Base-by-base conservation (phyloP, 2,888 invertebrate genomes). In the Leptopilina myrica region DNA sequence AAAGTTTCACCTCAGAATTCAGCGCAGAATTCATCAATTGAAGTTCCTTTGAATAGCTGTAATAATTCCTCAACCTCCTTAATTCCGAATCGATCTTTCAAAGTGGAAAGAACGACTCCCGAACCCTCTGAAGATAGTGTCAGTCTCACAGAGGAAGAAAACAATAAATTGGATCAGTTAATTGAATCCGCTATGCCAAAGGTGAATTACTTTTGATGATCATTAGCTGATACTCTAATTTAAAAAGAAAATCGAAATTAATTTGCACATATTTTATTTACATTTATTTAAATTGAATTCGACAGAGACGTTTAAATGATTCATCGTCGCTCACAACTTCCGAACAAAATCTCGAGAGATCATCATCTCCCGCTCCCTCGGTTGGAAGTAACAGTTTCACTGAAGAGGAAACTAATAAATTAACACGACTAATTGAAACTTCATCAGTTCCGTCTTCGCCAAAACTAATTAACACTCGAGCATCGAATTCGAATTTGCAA, bases 141-240 rank as follows among this genome's bases (percentile, higher is more conserved):
- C 78, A 94, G 94, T 86, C 87, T 94, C 80, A 91, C 92, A 0
- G 90, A 89, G 26, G 92, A 92, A 56, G 94, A 94, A 84, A 93
- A 94, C 6, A 94, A 95, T 84, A 92, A 95, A 82, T 90, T 96
- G 0, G 94, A 95, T 59, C 94, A 95, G 88, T 95, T 94, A 84
- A 95, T 95, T 84, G 93, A 94, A 86, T 94, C 94, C 20, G 95
- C 95, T 56, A 95, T 95, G 87, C 94, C 94, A 14, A 93, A 94
- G 92, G 93, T 93, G 82, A 77, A 79, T 85, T 79, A 12, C 15
- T 15, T 59, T 20, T 20, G 20, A 20, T 20, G 20, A 20, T 20
- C n/a, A n/a, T n/a, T n/a, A n/a, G n/a, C n/a, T 20, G 5, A 43
- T 73, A 64, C 33, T 33, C 33, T 33, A 33, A 33, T 33, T 33